A percentile compares a stretch with the other conserved stretches of the same genome.
These are phyloP conservation scores for Austrolebias charrua DNA, from an alignment of 2,797 vertebrate species.

Conservation along the genomic window DNA sequence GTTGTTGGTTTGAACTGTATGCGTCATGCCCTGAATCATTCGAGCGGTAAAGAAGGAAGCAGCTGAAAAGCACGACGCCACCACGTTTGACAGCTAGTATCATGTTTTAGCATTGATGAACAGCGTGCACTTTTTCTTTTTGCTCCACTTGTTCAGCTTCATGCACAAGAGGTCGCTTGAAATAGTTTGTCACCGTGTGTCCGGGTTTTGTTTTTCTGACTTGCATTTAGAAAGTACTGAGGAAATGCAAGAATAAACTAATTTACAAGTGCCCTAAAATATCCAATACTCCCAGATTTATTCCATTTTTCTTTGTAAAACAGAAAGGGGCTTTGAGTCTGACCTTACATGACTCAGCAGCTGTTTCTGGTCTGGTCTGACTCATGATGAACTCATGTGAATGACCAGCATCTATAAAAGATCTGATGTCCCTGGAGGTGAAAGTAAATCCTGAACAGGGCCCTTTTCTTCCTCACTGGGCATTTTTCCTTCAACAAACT, in stretches of 20 bases:
- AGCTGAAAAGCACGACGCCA: background rate
- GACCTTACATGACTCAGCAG: constrained; percentile 1
- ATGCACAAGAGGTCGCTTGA: background rate
- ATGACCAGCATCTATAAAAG: background rate
- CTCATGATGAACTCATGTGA: background rate
- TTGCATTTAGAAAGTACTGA: background rate
- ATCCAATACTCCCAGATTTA: background rate
- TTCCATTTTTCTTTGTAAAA: background rate
- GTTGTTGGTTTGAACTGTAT: too few species aligned
- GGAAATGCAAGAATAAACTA: too few species aligned
- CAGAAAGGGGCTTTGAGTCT: background rate
- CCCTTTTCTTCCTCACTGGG: background rate
- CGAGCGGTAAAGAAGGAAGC: too few species aligned
- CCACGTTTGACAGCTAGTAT: background rate
- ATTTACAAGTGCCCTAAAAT: too few species aligned
- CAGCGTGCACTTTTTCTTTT: background rate
- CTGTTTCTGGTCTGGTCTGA: background rate
- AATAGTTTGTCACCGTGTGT: background rate
- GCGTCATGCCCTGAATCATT: background rate
- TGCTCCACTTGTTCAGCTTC: too few species aligned
- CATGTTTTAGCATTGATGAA: background rate
- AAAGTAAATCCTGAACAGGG: background rate
- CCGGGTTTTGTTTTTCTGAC: background rate
- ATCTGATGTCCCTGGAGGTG: background rate
- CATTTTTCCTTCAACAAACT: background rate